phyloP scores from a whole-genome alignment of 2,113 vertebrate genomes.

The Lathamus discolor region DNA sequence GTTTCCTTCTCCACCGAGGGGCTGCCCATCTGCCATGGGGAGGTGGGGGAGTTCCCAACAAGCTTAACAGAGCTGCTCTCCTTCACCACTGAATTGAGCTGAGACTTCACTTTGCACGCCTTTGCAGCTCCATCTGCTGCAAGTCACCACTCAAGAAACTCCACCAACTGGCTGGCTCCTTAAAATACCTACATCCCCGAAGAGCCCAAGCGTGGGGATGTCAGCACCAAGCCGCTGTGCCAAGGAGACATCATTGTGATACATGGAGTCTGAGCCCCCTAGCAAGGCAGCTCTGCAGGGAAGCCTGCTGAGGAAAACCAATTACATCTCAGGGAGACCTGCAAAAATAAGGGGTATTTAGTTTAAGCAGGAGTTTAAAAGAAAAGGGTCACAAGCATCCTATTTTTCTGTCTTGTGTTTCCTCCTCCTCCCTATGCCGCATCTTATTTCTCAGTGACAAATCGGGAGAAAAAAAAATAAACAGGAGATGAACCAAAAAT shows the following conservation, averaged over 20 bases:
- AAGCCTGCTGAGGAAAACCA: not conserved
- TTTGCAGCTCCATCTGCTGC: constrained; percentile 46
- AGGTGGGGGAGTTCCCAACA: not conserved
- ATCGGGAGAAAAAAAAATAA: not conserved
- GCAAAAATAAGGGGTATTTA: not conserved
- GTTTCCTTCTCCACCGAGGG: not conserved
- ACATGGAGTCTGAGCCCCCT: not conserved
- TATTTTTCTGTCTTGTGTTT: not conserved
- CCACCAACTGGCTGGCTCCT: not conserved
- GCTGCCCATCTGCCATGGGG: not conserved
- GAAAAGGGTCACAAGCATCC: not conserved
- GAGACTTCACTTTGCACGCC: not conserved
- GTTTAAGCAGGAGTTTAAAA: not conserved
- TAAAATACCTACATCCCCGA: constrained; percentile 34
- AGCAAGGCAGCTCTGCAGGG: not conserved
- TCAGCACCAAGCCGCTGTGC: not conserved
- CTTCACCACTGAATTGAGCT: not conserved
- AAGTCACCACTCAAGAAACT: constrained; percentile 21
- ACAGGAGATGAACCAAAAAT: not conserved
- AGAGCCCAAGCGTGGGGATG: not conserved
- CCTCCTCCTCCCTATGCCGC: fast-evolving
- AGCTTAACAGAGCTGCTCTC: not conserved
- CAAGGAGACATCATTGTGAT: not conserved
- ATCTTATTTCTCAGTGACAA: not conserved
- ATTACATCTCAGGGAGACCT: not conserved